Evolutionary conservation across 92 coral and sea anemone species (phyloP), one percentile per base, ranked within the genome.

Genomic region (Porites cylindrica): DNA sequence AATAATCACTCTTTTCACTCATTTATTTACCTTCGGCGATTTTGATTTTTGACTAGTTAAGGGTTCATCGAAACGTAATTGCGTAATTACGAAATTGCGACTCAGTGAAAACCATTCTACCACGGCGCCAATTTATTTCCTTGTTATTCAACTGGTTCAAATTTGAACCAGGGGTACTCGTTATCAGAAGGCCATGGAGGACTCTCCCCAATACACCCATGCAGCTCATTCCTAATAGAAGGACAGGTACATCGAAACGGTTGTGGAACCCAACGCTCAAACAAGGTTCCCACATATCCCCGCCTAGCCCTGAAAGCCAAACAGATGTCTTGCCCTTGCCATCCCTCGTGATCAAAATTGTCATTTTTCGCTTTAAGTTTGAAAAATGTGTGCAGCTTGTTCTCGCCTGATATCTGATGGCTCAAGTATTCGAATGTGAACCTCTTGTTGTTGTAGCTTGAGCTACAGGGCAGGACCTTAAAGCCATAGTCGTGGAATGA

Each of bases 261-360:
- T 6, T 7, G 3, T 13, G 77, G 77, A 13, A 2, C 3, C 77
- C 77, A 72, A 50, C n/a, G 60, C 51, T 14, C n/a, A 19, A 72
- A 72, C 60, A 29, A 12, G 5, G 59, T 50, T 3, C 59, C 62
- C 6, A 60, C 20, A 59, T 60, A 72, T 2, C 77, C 77, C 8
- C 59, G 29, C 51, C 1, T 1, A 7, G 70, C 54, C 17, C 68
- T 77, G 56, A 26, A 77, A 19, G 20, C 70, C 69, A 77, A 59
- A 59, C 82, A 77, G 70, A 77, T 12, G 69, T 77, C 60, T 38
- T 64, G 67, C 12, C 82, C 82, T 60, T 50, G 82, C 82, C 82
- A 77, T 17, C 51, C 60, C 54, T 60, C 53, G 3, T 23, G 51
- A 6, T 54, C 69, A 21, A 77, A 77, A 18, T 77, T 64, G 2